These are phyloP conservation scores for Ifrita kowaldi DNA, from an alignment of 2,113 vertebrate species.

Conservation along the genomic window DNA sequence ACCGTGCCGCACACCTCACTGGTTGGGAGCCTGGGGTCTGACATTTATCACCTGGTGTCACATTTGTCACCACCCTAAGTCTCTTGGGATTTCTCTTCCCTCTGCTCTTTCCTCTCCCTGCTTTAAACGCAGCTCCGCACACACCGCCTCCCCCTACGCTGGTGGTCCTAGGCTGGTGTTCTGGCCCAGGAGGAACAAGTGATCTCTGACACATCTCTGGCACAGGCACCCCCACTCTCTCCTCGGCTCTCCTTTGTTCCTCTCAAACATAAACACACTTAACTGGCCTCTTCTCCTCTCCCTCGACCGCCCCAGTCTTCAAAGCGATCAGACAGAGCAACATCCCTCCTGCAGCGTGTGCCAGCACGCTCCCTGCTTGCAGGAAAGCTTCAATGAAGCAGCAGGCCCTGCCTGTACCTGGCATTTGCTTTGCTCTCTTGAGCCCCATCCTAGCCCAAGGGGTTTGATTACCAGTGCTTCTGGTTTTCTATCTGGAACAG, in stretches of 20 bases:
- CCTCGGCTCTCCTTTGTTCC: conserved; percentile 36
- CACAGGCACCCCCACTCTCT: neutral
- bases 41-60: neutral
- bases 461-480: neutral
- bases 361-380: neutral
- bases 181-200: conserved; percentile 66
- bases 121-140: neutral
- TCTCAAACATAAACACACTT: conserved; percentile 68
- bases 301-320: neutral
- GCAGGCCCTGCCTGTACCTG: neutral
- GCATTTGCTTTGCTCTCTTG: neutral
- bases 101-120: neutral
- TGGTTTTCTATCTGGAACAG: neutral
- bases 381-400: neutral
- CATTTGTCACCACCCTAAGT: neutral
- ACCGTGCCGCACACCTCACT: rapidly evolving
- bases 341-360: conserved; percentile 1
- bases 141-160: neutral
- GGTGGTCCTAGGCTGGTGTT: conserved; percentile 77
- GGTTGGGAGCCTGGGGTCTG: neutral
- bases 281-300: conserved; percentile 37
- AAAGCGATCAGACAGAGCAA: neutral
- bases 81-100: neutral
- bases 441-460: neutral
- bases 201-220: conserved; percentile 71